These are phyloP conservation scores for Orthonychiurus folsomi DNA, from an alignment of 2,888 invertebrate species.

Conservation along the genomic window DNA sequence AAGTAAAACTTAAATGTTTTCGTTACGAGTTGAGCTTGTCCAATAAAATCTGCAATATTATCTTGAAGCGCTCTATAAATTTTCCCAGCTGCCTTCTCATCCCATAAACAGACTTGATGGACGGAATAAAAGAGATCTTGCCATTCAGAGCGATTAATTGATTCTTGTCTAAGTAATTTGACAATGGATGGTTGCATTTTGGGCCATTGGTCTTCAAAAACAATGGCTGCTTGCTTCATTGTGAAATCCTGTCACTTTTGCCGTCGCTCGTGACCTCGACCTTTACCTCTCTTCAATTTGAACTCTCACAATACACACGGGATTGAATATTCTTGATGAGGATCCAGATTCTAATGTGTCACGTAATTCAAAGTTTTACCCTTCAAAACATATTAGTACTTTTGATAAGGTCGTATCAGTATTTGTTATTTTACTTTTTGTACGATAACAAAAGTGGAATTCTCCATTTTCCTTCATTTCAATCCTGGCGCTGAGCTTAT, in stretches of 20 bases:
- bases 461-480: no score
- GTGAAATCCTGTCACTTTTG: background rate
- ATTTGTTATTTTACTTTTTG: no score
- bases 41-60: constrained; percentile 88
- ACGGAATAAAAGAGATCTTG: constrained; percentile 94
- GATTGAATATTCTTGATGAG: no score
- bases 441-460: no score
- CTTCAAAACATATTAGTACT: no score
- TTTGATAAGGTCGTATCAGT: no score
- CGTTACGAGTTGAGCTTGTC: constrained; percentile 55
- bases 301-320: no score
- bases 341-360: no score
- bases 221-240: constrained; percentile 45
- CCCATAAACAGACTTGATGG: constrained; percentile 93
- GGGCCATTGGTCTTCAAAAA: constrained; percentile 96
- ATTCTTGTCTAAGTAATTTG: constrained; percentile 85
- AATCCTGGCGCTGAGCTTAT: no score
- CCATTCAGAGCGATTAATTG: constrained; percentile 91
- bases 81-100: constrained; percentile 81
- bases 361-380: no score
- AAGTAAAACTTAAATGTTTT: background rate
- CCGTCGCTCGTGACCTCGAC: constrained; percentile 2
- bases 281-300: no score
- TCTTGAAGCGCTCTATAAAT: constrained; percentile 79
- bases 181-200: constrained; percentile 86